Evolutionary conservation across 2,113 vertebrate species (phyloP).

Genomic region (Boulengeromyrus knoepffleri): DNA sequence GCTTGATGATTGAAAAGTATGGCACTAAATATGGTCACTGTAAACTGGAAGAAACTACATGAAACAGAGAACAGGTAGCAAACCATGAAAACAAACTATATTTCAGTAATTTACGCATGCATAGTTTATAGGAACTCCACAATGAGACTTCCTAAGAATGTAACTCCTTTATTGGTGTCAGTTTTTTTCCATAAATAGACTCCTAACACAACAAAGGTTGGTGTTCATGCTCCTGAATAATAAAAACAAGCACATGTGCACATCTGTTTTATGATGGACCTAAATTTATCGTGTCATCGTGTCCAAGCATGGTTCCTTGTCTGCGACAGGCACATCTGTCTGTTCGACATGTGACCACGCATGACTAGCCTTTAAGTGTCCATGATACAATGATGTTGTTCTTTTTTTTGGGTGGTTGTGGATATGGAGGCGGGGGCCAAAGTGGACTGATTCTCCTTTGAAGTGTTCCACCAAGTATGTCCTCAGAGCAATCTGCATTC

Average conservation of each 20-base stretch:
- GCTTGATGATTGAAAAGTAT: not conserved
- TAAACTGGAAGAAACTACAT: not conserved
- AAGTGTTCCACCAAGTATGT: not conserved
- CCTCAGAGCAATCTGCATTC: not conserved
- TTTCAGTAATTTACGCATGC: not conserved
- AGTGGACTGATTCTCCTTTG: not conserved
- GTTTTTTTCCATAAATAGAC: not conserved
- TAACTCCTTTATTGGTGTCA: not conserved
- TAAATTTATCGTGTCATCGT: not conserved
- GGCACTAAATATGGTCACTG: not conserved
- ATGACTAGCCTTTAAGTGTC: not conserved
- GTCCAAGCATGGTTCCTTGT: not conserved
- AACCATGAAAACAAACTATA: not conserved
- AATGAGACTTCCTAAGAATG: not conserved
- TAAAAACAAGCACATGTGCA: not conserved
- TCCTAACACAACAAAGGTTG: not conserved
- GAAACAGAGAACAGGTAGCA: not conserved
- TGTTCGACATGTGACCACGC: not conserved
- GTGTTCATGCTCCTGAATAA: not conserved
- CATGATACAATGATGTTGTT: not conserved
- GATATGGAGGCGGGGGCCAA: not conserved
- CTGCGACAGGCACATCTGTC: not conserved
- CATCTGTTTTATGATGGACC: not conserved
- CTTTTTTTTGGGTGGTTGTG: not conserved
- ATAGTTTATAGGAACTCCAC: not conserved